Evolutionary conservation across 2,888 invertebrate species (phyloP), one percentile per base, ranked within the genome.

Genomic region (Galeopsomyia nigrocyanea): DNA sequence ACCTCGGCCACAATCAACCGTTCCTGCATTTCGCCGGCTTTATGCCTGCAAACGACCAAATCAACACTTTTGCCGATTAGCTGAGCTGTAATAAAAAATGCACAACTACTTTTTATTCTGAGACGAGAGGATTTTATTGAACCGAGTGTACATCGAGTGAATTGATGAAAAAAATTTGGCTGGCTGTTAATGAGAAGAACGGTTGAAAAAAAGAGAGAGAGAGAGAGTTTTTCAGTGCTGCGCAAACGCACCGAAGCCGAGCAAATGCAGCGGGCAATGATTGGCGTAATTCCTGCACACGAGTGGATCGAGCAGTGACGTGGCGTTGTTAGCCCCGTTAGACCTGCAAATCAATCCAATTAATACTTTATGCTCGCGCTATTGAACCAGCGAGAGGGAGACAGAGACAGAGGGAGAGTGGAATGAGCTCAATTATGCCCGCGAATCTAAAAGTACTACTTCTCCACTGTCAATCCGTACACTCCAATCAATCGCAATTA

Each of bases 241-340:
- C 2, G 66, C 19, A 75, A 85, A 82, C 68, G 78, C 78, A 70
- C 82, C 77, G 71, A 85, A 77, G 46, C 81, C 80, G 71, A 82
- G 79, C 75, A 85, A 80, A 71, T 84, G 79, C 77, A 86, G 78
- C 26, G 86, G 86, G 74, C 86, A 86, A 76, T 78, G 80, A 75
- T 77, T 78, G 66, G 77, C 79, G 75, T 83, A 81, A 73, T 79
- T 76, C 68, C 80, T 77, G 80, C 85, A 86, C 63, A 78, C 76
- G 69, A 80, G 76, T 61, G 78, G 75, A 64, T 79, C 79, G 55
- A 67, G 73, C 68, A 31, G 19, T 31, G 78, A 78, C 70, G 80
- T 81, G 62, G 76, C 79, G 71, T 82, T 82, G 65, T 76, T 78
- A 66, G 75, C 73, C 22, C 39, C 57, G 50, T 78, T 79, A 67